Evolutionary conservation across 2,888 invertebrate species (phyloP), one percentile per base, ranked within the genome.

Genomic region (Leucoma salicis): DNA sequence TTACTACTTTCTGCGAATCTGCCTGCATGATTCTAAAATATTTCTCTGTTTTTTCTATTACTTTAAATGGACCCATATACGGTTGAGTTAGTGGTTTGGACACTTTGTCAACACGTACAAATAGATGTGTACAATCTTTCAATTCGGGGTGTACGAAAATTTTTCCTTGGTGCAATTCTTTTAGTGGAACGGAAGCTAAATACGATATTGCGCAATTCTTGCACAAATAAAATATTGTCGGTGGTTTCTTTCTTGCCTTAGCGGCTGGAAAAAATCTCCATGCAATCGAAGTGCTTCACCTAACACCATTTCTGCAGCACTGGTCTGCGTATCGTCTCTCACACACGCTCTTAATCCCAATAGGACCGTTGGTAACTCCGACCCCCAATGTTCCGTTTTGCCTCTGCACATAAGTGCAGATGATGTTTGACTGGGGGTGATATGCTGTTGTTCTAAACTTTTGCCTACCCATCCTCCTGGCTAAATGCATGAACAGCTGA

Each of bases 401-500:
- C 21, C 21, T 6, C 13, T 13, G 2, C 21, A 34, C 25, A 14
- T 43, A 7, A 46, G 14, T 1, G 57, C 53, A 3, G 40, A 36
- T 29, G 0, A 57, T 59, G 32, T 63, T 66, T 12, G 43, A 39
- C 21, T 56, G 51, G 0, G 59, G 56, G 21, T 62, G 63, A 24
- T 54, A 63, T 0, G 57, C 34, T 0, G 57, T 57, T 1, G 52
- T 60, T 10, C 55, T 38, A 1, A 39, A 16, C 21, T 46, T 53
- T 7, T 52, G 11, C 2, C 56, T 34, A 1, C 54, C 56, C 37
- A 58, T 21, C 5, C 18, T 38, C 6, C 24, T 42, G 31, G 39
- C 31, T 31, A 52, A 32, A 1, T 28, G n/a, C 0, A 0, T 14
- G 16, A 52, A 54, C 0, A 50, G 28, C 6, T 31, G 5, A 12